A percentile compares a stretch with the other conserved stretches of the same genome.
These are phyloP conservation scores for Drosophila sucinea DNA, from an alignment of 1,140 invertebrate species.

Conservation along the genomic window DNA sequence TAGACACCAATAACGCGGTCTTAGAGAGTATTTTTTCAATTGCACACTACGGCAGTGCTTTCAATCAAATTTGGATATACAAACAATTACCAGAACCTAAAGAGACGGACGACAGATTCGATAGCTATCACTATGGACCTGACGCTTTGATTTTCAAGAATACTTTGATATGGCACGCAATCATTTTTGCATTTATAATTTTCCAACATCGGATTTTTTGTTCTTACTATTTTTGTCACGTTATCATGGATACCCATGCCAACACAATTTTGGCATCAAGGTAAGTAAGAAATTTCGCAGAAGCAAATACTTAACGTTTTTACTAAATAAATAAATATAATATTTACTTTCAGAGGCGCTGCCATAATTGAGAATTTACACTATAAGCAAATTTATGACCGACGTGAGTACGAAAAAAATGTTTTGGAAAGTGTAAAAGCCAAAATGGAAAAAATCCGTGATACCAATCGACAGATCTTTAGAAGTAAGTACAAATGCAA, in stretches of 20 bases:
- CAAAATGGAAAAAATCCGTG: conserved; percentile 98
- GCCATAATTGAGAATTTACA: conserved; percentile 96
- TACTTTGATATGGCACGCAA: conserved; percentile 93
- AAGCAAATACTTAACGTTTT: no score
- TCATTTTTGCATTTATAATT: conserved; percentile 96
- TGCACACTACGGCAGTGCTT: conserved; percentile 42
- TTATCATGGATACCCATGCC: conserved; percentile 96
- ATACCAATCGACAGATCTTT: conserved; percentile 82
- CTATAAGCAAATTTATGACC: conserved; percentile 92
- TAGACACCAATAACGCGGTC: conserved; percentile 24
- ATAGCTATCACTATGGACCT: conserved; percentile 83
- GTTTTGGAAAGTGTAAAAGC: conserved; percentile 96
- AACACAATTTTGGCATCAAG: conserved; percentile 95
- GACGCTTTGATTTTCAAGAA: conserved; percentile 51
- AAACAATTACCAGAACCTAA: conserved; percentile 84
- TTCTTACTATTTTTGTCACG: conserved; percentile 97
- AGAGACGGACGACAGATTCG: conserved; percentile 84
- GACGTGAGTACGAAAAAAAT: conserved; percentile 92
- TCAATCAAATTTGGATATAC: background rate
- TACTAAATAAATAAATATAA: background rate
- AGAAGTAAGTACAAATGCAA: conserved; percentile 33
- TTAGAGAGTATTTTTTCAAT: conserved; percentile 91
- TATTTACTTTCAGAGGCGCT: conserved; percentile 89
- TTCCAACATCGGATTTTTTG: conserved; percentile 95
- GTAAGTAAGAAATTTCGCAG: conserved; percentile 80